Percentiles rank a stretch among this genome's conserved stretches.
These are phyloP conservation scores for Dipodomys spectabilis DNA, from an alignment of 2,113 vertebrate genomes.

Conservation along the genomic window DNA sequence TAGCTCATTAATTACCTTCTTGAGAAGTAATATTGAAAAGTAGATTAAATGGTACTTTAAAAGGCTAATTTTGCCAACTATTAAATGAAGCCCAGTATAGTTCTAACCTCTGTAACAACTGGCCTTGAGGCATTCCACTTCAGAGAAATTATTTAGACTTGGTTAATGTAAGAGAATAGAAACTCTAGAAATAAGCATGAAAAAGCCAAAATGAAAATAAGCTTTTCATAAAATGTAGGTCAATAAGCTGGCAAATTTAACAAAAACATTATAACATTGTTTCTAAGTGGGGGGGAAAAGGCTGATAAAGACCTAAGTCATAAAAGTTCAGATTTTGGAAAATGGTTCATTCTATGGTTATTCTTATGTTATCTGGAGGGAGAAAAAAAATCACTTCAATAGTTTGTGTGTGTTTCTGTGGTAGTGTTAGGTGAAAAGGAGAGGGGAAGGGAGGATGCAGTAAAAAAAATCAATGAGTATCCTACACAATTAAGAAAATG, in stretches of 20 bases:
- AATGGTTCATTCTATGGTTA: background rate
- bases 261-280: background rate
- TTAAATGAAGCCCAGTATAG: constrained; percentile 75
- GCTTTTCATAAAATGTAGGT: constrained; percentile 46
- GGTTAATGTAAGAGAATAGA: constrained; percentile 23
- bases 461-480: too few relatives aligned
- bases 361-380: background rate
- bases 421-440: too few relatives aligned
- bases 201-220: constrained; percentile 58
- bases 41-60: constrained; percentile 74
- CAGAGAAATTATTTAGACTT: constrained; percentile 55
- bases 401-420: background rate
- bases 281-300: background rate
- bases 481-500: too few relatives aligned
- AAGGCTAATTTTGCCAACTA: constrained; percentile 78
- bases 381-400: background rate
- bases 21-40: constrained; percentile 66
- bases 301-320: background rate
- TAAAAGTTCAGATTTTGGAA: background rate
- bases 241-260: background rate
- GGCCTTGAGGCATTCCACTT: constrained; percentile 45
- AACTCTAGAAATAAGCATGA: constrained; percentile 21
- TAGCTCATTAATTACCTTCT: constrained; percentile 78
- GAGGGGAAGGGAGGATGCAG: too few relatives aligned
- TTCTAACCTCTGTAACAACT: constrained; percentile 66